Conservation (phyloP, 2,113 vertebrate genomes). For the Carassius gibelio region DNA sequence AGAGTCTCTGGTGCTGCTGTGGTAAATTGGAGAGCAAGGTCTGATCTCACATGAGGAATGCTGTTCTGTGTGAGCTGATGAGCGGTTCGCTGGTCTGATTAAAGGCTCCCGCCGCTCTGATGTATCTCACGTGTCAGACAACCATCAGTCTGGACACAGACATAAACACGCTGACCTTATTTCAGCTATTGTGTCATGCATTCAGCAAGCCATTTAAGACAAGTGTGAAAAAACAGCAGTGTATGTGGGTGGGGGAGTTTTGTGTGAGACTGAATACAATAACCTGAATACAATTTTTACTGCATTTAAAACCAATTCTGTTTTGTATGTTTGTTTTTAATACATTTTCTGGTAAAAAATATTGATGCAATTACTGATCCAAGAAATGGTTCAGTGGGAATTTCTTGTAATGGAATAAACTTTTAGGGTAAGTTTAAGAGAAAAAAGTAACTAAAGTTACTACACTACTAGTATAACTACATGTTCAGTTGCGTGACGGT, state of each 20-base stretch:
- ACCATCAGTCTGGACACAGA: conserved; percentile 30
- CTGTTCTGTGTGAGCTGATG: conserved; percentile 5
- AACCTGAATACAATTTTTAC: background rate
- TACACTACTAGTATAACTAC: too few species aligned
- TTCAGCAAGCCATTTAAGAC: conserved; percentile 3
- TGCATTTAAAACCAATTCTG: background rate
- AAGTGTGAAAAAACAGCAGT: background rate
- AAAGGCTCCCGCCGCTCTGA: conserved; percentile 33
- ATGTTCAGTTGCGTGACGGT: too few species aligned
- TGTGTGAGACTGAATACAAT: background rate
- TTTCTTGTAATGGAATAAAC: background rate
- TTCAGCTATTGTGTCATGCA: conserved; percentile 25
- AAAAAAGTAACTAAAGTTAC: too few species aligned
- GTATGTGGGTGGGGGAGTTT: background rate
- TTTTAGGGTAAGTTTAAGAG: too few species aligned
- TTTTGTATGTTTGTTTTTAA: background rate
- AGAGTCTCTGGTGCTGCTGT: conserved; percentile 10
- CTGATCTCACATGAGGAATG: conserved; percentile 41
- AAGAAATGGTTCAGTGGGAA: background rate
- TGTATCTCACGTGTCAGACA: conserved; percentile 36
- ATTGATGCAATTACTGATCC: background rate
- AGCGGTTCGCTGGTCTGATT: conserved; percentile 32
- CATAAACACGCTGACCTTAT: conserved; percentile 30
- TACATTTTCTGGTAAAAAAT: background rate
- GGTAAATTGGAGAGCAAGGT: conserved; percentile 36